Conservation (phyloP, 1,140 invertebrate genomes). For the Tetranychus cinnabarinus region DNA sequence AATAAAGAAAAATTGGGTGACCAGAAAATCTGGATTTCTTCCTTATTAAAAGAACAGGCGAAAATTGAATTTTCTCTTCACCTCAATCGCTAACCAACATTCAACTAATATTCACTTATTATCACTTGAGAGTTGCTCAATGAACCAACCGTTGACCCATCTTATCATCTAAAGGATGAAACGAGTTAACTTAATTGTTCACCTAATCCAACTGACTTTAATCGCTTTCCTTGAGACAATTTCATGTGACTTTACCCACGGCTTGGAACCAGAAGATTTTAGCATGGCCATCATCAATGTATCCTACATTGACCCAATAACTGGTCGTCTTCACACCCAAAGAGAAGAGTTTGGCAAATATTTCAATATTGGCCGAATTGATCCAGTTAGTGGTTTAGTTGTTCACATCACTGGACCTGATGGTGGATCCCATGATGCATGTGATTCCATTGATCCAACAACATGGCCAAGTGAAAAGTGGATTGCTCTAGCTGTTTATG, state of each 20-base stretch:
- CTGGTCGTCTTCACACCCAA: slow-evolving; percentile 18
- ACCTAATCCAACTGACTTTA: too few relatives aligned
- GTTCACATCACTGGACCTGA: slow-evolving; percentile 21
- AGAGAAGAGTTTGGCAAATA: slow-evolving; percentile 29
- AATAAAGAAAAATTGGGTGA: too few relatives aligned
- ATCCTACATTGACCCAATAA: slow-evolving; percentile 17
- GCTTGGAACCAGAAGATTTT: slow-evolving; percentile 15
- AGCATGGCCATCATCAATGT: slow-evolving; percentile 22
- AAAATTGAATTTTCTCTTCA: too few relatives aligned
- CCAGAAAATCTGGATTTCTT: too few relatives aligned
- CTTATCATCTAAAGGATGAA: too few relatives aligned
- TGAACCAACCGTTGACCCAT: too few relatives aligned
- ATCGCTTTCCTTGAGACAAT: background rate
- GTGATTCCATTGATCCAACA: slow-evolving; percentile 29
- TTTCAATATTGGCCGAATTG: slow-evolving; percentile 38
- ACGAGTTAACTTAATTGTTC: too few relatives aligned
- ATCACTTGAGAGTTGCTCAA: too few relatives aligned
- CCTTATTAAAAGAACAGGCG: too few relatives aligned
- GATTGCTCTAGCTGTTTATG: slow-evolving; percentile 46
- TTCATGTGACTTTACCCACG: slow-evolving; percentile 10
- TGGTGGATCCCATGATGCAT: slow-evolving; percentile 37
- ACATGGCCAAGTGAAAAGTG: slow-evolving; percentile 27
- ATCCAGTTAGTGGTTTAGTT: slow-evolving; percentile 30
- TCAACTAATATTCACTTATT: too few relatives aligned
- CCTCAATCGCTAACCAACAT: too few relatives aligned